A percentile compares a stretch with the other conserved stretches of the same genome.
Evolutionary conservation across 2,113 vertebrate genomes (phyloP).

Genomic region (Nothoprocta pentlandii): DNA sequence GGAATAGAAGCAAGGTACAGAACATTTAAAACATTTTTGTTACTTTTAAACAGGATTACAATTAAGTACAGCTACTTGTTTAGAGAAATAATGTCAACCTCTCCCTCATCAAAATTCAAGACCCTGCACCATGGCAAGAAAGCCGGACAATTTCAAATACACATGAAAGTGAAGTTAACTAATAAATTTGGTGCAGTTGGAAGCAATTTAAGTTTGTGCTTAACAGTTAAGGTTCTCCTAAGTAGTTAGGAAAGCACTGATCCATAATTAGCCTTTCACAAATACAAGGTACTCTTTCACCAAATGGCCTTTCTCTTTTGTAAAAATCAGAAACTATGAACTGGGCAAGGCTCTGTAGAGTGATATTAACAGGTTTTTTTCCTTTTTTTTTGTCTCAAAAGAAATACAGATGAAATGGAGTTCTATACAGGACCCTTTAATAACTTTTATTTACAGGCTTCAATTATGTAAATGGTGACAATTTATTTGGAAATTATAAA

Average conservation of each 20-base stretch:
- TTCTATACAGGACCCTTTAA: slow-evolving; percentile 6
- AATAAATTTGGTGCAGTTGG: not conserved
- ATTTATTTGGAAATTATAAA: not conserved
- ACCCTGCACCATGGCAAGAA: not conserved
- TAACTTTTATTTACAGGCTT: not conserved
- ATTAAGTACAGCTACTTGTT: not conserved
- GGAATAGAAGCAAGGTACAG: not conserved
- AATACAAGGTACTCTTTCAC: not conserved
- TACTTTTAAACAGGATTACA: not conserved
- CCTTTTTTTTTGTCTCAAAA: not conserved
- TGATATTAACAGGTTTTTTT: not conserved
- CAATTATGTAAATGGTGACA: slow-evolving; percentile 8
- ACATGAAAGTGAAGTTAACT: not conserved
- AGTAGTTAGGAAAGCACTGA: not conserved
- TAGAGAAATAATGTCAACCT: not conserved
- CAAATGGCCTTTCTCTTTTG: not conserved
- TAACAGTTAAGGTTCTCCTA: not conserved
- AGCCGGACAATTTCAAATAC: not conserved
- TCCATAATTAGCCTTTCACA: not conserved
- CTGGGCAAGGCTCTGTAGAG: not conserved
- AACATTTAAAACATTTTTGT: not conserved
- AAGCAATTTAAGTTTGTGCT: not conserved
- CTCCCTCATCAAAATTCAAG: not conserved
- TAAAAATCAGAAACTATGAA: not conserved
- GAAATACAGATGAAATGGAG: not conserved